phyloP scores from a whole-genome alignment of 2,888 invertebrate species.

The Eucera pruinosa region DNA sequence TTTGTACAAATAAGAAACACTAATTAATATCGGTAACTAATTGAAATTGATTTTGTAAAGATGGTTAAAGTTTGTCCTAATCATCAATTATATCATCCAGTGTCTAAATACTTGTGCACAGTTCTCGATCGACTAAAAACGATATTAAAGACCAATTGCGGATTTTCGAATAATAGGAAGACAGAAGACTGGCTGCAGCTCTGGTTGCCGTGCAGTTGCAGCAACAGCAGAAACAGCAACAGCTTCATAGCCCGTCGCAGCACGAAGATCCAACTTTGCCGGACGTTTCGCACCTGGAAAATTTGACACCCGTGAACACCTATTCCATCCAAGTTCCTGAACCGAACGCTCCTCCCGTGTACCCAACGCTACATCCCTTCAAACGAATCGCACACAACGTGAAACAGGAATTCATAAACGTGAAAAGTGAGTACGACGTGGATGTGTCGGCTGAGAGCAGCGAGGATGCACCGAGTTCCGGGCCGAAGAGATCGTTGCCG shows the following conservation, averaged over 20 bases:
- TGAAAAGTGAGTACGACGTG: constrained; percentile 83
- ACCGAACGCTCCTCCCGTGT: constrained; percentile 76
- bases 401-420: constrained; percentile 80
- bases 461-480: constrained; percentile 83
- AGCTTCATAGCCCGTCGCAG: constrained; percentile 79
- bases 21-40: no score
- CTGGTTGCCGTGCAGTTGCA: constrained; percentile 87
- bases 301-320: constrained; percentile 78
- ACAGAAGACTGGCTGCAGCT: constrained; percentile 87
- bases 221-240: constrained; percentile 87
- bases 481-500: constrained; percentile 89
- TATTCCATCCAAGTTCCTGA: constrained; percentile 81
- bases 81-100: no score
- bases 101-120: no score
- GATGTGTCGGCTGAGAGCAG: constrained; percentile 84
- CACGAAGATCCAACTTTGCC: constrained; percentile 77
- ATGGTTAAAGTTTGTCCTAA: no score
- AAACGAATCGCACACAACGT: constrained; percentile 78
- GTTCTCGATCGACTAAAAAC: no score
- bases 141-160: constrained; percentile 16
- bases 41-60: no score
- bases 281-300: constrained; percentile 79
- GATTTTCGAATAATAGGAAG: constrained; percentile 84
- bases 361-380: constrained; percentile 76
- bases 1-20: no score